A percentile compares a stretch with the other conserved stretches of the same genome.
These are phyloP conservation scores for Mesoclemmys tuberculata DNA, from an alignment of 2,113 vertebrate species.

Conservation along the genomic window DNA sequence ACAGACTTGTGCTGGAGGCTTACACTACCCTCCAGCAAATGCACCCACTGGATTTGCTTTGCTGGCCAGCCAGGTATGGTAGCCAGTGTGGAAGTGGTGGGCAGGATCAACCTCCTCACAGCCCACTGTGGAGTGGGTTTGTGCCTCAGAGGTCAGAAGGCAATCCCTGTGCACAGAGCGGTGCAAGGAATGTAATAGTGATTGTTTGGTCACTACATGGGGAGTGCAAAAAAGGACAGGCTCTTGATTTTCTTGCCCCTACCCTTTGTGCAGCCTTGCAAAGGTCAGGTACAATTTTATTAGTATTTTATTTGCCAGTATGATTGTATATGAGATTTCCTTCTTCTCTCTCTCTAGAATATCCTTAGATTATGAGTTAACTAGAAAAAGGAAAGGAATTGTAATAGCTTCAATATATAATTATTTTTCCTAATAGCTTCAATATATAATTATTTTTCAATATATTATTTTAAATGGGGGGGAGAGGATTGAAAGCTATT, in stretches of 20 bases:
- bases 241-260: neutral
- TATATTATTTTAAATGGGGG: neutral
- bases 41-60: fast-evolving
- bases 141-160: fast-evolving
- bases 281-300: neutral
- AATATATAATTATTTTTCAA: too few species aligned
- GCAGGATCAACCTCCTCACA: fast-evolving
- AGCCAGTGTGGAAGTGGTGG: neutral
- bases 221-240: neutral
- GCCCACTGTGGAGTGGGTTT: neutral
- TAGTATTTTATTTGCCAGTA: neutral
- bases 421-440: too few species aligned
- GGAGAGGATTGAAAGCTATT: neutral
- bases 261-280: fast-evolving
- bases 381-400: neutral
- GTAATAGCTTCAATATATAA: fast-evolving
- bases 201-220: neutral
- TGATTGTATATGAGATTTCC: neutral
- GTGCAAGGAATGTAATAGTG: neutral
- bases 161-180: neutral
- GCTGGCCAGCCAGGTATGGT: neutral
- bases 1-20: fast-evolving
- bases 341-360: neutral
- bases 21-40: neutral
- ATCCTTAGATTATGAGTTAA: neutral